Base-by-base conservation (phyloP, 2,888 invertebrate genomes). In the Drosophila ustulata region DNA sequence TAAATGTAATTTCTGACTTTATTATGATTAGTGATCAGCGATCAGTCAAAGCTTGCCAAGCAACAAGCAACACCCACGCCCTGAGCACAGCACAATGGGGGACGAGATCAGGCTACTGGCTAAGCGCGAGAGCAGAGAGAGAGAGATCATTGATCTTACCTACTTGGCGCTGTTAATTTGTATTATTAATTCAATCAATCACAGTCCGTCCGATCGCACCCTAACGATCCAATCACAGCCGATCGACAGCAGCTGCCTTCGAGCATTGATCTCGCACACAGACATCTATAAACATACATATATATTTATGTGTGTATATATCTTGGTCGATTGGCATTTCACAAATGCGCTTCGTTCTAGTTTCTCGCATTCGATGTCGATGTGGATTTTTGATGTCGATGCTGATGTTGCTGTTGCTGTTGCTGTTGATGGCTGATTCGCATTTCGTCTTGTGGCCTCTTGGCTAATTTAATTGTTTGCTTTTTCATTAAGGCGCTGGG, bases 391-490 rank as follows among this genome's bases (percentile, higher is more conserved):
- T 59, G 69, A 59, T 67, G 61, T 67, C 23, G 23, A 37, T 47
- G 51, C 43, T 11, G 57, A 45, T 46, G 57, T 45, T 18, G 32
- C 50, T 49, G 18, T 46, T 50, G 23, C 34, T 28, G 50, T 13
- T 58, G 49, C 37, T 7, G 34, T 25, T 34, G 66, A 8, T 61
- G 71, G 39, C 51, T 62, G 75, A 56, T 79, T 88, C 82, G 71
- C 71, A 76, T 88, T 82, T 70, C 66, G 67, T 71, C 73, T 78
- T 71, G 71, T 76, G 63, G 83, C 83, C 67, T 78, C 69, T 83
- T 84, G 83, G 88, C 89, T 89, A 88, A 89, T 86, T 89, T 85
- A 85, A 88, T 89, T 89, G 85, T 84, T 88, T 85, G 89, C 67
- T 65, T 82, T 78, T 76, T 86, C 87, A 88, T 82, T 88, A 86